Evolutionary conservation across 2,888 invertebrate species (phyloP).

Genomic region (Apotomis turbidana): DNA sequence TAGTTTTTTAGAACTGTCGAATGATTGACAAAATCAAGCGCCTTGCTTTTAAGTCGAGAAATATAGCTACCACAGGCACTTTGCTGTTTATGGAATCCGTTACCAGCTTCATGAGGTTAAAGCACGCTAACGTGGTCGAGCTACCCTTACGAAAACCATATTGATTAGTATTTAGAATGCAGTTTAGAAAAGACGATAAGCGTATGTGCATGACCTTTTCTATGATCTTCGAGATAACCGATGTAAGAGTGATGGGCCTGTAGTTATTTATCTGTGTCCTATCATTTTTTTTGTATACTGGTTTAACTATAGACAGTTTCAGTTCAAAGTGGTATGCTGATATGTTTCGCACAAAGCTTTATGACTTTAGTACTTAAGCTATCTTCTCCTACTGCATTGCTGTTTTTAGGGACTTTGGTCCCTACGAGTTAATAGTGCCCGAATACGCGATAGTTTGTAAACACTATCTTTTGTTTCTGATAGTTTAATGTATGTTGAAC

Average conservation of each 20-base stretch:
- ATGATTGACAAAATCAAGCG: background rate
- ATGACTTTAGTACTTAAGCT: slow-evolving; percentile 1
- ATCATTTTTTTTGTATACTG: slow-evolving; percentile 1
- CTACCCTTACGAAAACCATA: no score
- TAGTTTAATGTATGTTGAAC: no score
- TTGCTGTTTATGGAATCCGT: background rate
- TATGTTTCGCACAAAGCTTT: slow-evolving; percentile 1
- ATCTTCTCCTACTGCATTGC: slow-evolving; percentile 7
- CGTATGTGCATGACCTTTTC: no score
- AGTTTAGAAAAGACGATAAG: no score
- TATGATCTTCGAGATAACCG: no score
- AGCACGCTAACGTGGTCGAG: background rate
- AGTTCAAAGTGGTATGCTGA: background rate
- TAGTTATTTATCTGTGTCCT: background rate
- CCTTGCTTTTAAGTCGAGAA: slow-evolving; percentile 2
- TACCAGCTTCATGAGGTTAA: background rate
- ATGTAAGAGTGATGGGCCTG: background rate
- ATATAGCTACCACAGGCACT: background rate
- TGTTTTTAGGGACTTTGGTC: background rate
- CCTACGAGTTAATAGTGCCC: no score
- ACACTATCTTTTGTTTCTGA: no score
- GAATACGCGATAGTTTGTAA: no score
- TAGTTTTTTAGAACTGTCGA: background rate
- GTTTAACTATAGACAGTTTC: slow-evolving; percentile 1
- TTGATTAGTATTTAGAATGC: no score